Evolutionary conservation across 1,140 invertebrate genomes (phyloP).

Genomic region (Heliconius congener): DNA sequence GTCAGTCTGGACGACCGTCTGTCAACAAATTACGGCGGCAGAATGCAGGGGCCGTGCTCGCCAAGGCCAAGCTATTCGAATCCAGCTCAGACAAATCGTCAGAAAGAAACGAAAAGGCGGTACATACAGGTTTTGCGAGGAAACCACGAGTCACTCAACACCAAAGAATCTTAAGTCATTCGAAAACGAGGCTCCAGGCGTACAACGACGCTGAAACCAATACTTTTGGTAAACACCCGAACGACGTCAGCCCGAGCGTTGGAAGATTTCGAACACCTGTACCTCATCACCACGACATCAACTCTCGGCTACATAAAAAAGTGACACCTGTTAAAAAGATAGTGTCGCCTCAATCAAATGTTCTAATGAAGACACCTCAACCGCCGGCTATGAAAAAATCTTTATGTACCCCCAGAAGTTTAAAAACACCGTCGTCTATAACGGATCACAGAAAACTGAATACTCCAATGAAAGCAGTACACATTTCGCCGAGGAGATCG

Average conservation of each 20-base stretch:
- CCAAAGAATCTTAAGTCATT: constrained; percentile 50
- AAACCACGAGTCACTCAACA: constrained; percentile 57
- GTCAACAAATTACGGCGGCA: constrained; percentile 83
- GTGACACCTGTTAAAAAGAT: constrained; percentile 61
- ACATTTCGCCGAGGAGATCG: constrained; percentile 70
- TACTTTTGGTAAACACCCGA: constrained; percentile 8
- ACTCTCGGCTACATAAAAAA: constrained; percentile 45
- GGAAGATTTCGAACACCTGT: constrained; percentile 19
- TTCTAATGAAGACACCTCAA: constrained; percentile 51
- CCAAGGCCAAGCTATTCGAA: constrained; percentile 85
- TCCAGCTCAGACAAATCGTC: constrained; percentile 76
- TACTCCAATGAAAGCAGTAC: constrained; percentile 68
- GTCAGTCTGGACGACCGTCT: constrained; percentile 82
- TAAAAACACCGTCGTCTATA: constrained; percentile 47
- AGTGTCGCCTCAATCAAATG: constrained; percentile 56
- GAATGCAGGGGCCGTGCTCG: constrained; percentile 85
- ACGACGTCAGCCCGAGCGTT: constrained; percentile 20
- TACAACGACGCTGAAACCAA: constrained; percentile 31
- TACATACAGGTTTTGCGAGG: constrained; percentile 63
- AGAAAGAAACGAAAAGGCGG: constrained; percentile 58
- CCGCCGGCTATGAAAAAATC: constrained; percentile 63
- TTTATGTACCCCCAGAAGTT: constrained; percentile 57
- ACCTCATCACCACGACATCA: constrained; percentile 39
- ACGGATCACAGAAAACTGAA: constrained; percentile 57
- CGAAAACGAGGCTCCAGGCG: constrained; percentile 46